These are phyloP conservation scores for Aramus guarauna DNA, from an alignment of 2,113 vertebrate species.

Conservation along the genomic window DNA sequence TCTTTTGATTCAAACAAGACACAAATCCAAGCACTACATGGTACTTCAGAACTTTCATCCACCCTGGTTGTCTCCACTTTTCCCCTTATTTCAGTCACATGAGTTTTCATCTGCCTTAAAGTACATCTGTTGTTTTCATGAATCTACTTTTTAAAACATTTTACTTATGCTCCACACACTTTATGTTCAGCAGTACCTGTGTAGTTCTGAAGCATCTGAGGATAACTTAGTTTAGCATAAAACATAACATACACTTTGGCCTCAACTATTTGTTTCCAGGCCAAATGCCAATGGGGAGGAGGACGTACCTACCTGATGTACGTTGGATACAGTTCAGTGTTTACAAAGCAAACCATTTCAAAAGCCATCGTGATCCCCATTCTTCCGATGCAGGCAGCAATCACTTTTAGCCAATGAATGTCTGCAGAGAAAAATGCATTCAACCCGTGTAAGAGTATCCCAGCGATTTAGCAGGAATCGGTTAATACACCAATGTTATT, in stretches of 20 bases:
- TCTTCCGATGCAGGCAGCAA: slow-evolving; percentile 81
- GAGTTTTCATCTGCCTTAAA: not conserved
- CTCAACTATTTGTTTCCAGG: not conserved
- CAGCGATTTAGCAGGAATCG: not conserved
- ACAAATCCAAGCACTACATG: not conserved
- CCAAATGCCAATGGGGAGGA: fast-evolving
- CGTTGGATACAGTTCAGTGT: slow-evolving; percentile 88
- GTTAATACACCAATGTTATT: not conserved
- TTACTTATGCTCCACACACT: not conserved
- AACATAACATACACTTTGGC: not conserved
- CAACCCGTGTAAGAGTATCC: not conserved
- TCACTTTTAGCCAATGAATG: slow-evolving; percentile 81
- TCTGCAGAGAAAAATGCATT: slow-evolving; percentile 67
- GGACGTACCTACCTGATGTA: slow-evolving; percentile 81
- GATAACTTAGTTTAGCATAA: not conserved
- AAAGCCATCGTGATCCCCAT: slow-evolving; percentile 90
- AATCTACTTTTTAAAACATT: not conserved
- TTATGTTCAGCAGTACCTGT: not conserved
- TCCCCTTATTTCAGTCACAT: not conserved
- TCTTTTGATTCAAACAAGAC: not conserved
- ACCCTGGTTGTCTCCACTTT: not conserved
- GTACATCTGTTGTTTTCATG: not conserved
- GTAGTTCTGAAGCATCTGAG: not conserved
- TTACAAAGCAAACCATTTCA: slow-evolving; percentile 92
- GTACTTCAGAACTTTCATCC: not conserved